Evolutionary conservation across 1,140 invertebrate genomes (phyloP), one percentile per base, ranked within the genome.

Genomic region (Bombus affinis): DNA sequence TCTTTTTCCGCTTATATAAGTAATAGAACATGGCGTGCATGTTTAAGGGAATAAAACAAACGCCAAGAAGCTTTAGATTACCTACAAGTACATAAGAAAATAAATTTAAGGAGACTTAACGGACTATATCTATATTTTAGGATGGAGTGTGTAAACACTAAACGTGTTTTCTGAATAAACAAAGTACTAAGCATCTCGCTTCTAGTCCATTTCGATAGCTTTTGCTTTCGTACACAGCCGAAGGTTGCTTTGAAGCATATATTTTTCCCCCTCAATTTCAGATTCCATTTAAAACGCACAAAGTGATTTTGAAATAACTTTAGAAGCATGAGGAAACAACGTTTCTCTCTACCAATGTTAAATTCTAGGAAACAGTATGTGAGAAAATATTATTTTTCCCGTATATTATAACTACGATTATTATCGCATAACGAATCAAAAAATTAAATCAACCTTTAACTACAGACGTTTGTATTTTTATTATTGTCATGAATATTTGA

Each of bases 71-170:
- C 44, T 35, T 53, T 25, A 28, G 57, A 78, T 78, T n/a, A 78
- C 28, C 37, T n/a, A n/a, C 32, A 39, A n/a, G 47, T 28, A 76
- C 74, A 15, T 76, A 65, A 78, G 75, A 65, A 78, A 78, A 44
- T 78, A 78, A 78, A 65, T 78, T 78, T n/a, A 65, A 32, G 59
- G 32, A 42, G 75, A 62, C 75, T 77, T 77, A 65, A 77, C 62
- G 39, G 59, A 65, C 75, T 42, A 65, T 18, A 32, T 44, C 37
- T 62, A 78, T 78, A 59, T 62, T 77, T 65, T 66, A 66, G 37
- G 25, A 3, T 37, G 15, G 6, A 59, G 13, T n/a, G 28, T 28
- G 57, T 32, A 78, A 78, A 78, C 75, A 78, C 5, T 8, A 28
- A 22, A 4, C 35, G 37, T 78, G 75, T 65, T 78, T 78, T 65